Base-by-base conservation (phyloP, 2,797 vertebrate species). In the Tapirus indicus region DNA sequence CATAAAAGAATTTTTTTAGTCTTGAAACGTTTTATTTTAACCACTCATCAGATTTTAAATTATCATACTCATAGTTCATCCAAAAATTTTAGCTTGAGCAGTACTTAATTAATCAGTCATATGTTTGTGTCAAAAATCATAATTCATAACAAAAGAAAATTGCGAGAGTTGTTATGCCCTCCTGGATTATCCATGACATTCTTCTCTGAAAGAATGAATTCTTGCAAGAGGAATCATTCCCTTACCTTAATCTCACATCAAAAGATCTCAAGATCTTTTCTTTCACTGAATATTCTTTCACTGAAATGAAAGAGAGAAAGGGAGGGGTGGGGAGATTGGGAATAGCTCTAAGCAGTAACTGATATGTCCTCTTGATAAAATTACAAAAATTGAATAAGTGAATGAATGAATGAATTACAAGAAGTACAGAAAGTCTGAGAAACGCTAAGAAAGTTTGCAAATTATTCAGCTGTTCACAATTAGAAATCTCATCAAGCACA, bases 391-490 rank as follows among this genome's bases (percentile, higher is more conserved):
- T 27, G 20, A 38, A 25, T 78, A 71, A 32, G 7, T 38, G 25
- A 66, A 56, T 56, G 47, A 79, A 54, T 56, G 35, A 74, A 87
- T 86, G 38, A 56, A 75, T 78, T 56, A 32, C n/a, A 75, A 41
- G 47, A 64, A 64, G 60, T 38, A 77, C n/a, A 78, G 38, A 27
- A 82, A 75, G 78, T 94, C 20, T 64, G 60, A 68, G 68, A 75
- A 72, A 47, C n/a, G 47, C 3, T 14, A 6, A 64, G 52, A 16
- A 71, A 25, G 29, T 74, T 20, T 35, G 25, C 47, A 64, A 80
- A 54, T 91, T 71, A 77, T 75, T 89, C 85, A 83, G 62, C 85
- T 85, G 54, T 66, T 79, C 72, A 62, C 47, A 84, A 20, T 75
- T 66, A 66, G 54, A 77, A 66, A 91, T 49, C 7, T 58, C 71